Base-by-base conservation (phyloP, 2,888 invertebrate genomes). In the Eupithecia vulgata region DNA sequence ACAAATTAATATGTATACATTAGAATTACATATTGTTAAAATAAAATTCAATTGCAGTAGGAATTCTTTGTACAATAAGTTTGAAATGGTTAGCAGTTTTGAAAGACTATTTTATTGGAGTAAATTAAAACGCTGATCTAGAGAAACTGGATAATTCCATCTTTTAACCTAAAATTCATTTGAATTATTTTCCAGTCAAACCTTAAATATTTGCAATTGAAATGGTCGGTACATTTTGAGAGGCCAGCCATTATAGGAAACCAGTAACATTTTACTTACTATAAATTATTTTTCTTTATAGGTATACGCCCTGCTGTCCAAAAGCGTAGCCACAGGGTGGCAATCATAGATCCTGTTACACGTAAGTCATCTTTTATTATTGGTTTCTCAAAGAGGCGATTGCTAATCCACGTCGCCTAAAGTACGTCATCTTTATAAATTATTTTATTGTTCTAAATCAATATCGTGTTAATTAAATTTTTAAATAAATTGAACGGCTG, bases 301-400 rank as follows among this genome's bases (percentile, higher is more conserved):
- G 93, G 91, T 88, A 85, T 91, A 72, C 91, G 93, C 61, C 83
- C 86, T 77, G 61, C 68, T 61, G 80, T 87, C 76, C 83, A 80
- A 73, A 93, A 93, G 82, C 88, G 91, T 75, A 92, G 91, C 81
- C 90, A 87, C 77, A 87, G 92, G 82, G 78, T 94, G 65, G 81
- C 92, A 42, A 93, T 94, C 72, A 93, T 94, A 76, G 85, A 94
- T 74, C 94, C 94, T 62, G 83, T 85, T 76, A 93, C 94, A 67
- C 76, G 94, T 94, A 79, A 92, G 93, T 92, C 75, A 5, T 15
- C 15, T 52, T 37, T 52, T 15, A 21, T 52, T 52, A 21, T 52
- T 10, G 17, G 48, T 10, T n/a, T 21, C 48, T 21, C 48, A 17
- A 45, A 52, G 21, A 52, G 6, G 48, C 21, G 48, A 52, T 52